Conservation (phyloP, 2,113 vertebrate genomes). For the Phylloscopus whistleri region DNA sequence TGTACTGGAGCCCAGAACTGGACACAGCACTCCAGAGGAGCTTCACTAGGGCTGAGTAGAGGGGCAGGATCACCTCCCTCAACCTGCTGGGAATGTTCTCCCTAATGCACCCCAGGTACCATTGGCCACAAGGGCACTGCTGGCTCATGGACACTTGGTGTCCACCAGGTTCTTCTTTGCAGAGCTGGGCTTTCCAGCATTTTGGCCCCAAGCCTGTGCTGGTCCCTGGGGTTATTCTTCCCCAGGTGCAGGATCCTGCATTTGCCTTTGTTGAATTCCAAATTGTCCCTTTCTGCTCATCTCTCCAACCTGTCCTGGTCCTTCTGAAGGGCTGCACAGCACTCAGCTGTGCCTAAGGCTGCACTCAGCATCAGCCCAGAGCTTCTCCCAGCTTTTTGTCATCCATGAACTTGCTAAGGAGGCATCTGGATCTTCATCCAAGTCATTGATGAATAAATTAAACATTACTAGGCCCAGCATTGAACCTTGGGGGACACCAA, state of each 20-base stretch:
- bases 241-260: neutral
- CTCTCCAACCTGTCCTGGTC: neutral
- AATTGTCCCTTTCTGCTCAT: neutral
- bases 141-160: neutral
- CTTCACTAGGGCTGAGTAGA: too few relatives aligned
- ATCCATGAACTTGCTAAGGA: neutral
- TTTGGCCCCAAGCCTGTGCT: too few relatives aligned
- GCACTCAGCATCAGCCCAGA: neutral
- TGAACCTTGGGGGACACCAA: neutral
- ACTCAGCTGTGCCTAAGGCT: neutral
- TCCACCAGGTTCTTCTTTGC: neutral
- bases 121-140: neutral
- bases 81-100: too few relatives aligned
- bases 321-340: neutral
- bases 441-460: neutral
- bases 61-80: too few relatives aligned
- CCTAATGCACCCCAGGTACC: neutral
- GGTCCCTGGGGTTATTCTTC: neutral
- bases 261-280: neutral
- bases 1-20: too few relatives aligned
- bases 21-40: too few relatives aligned
- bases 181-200: neutral
- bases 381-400: neutral
- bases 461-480: too few relatives aligned
- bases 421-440: neutral